phyloP scores from a whole-genome alignment of 2,888 invertebrate species.

The Pristionchus mayeri region DNA sequence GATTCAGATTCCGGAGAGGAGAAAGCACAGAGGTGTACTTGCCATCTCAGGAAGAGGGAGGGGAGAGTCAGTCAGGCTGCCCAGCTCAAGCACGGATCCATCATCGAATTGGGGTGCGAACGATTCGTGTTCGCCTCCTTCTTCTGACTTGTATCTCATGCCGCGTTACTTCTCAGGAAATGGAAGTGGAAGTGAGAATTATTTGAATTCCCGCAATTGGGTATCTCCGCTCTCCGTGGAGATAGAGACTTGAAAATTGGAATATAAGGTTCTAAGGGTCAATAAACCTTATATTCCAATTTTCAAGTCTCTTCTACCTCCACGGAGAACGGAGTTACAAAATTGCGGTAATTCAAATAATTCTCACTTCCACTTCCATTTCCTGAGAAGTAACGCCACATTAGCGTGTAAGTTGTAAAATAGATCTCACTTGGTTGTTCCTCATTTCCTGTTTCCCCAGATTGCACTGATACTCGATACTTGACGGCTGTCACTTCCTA shows the following conservation, averaged over 20 bases:
- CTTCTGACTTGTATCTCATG: conserved; percentile 13
- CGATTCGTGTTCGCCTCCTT: conserved; percentile 45
- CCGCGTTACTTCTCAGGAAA: no score
- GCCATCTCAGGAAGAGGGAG: neutral
- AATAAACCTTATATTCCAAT: neutral
- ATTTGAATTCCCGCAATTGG: no score
- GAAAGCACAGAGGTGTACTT: neutral
- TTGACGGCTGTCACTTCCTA: neutral
- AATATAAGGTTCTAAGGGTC: no score
- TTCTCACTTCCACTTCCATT: no score
- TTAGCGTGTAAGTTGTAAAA: neutral
- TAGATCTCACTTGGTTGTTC: neutral
- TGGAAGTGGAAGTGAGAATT: no score
- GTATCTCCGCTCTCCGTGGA: no score
- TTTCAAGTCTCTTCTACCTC: neutral
- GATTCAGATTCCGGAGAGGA: neutral
- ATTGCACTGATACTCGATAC: conserved; percentile 28
- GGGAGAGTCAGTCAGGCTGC: conserved; percentile 37
- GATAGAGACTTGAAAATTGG: no score
- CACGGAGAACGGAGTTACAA: no score
- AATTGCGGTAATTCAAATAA: no score
- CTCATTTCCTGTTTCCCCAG: neutral
- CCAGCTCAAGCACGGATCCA: conserved; percentile 28
- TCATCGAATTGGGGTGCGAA: conserved; percentile 49
- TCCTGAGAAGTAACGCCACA: no score